A percentile compares a stretch with the other conserved stretches of the same genome.
These are phyloP conservation scores for Cossypha heuglini DNA, from an alignment of 2,797 vertebrate species.

Conservation along the genomic window DNA sequence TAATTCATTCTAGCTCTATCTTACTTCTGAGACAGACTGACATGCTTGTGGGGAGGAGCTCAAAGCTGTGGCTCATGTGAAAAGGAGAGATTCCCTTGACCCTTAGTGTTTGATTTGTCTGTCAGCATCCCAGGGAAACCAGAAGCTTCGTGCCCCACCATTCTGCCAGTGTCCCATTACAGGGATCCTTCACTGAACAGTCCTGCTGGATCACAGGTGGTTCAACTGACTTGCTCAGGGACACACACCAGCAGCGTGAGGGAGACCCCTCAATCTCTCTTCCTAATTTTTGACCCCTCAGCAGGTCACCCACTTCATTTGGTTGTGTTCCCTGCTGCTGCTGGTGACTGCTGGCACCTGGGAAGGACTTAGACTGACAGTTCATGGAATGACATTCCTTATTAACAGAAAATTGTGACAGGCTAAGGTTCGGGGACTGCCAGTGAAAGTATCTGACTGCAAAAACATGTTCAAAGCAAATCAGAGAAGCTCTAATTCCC, in stretches of 20 bases:
- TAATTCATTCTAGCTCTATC: neutral
- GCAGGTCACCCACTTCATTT: neutral
- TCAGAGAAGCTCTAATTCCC: neutral
- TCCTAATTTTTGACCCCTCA: neutral
- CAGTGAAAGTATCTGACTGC: neutral
- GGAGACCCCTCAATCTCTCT: neutral
- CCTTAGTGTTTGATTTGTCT: neutral
- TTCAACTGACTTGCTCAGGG: neutral
- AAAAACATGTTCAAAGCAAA: neutral
- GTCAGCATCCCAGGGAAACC: fast-evolving
- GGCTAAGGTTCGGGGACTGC: neutral
- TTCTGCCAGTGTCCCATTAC: neutral
- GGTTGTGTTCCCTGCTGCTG: fast-evolving
- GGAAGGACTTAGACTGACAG: neutral
- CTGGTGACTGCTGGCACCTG: neutral
- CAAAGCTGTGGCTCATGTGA: neutral
- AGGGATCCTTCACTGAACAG: neutral
- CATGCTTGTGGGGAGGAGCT: neutral
- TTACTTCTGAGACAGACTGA: neutral
- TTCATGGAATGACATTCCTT: neutral
- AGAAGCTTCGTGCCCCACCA: fast-evolving
- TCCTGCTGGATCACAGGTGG: neutral
- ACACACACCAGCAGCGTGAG: neutral
- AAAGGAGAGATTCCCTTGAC: neutral
- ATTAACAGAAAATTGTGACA: neutral